Conservation (phyloP, 2,888 invertebrate genomes). For the Sinopyrophorus schimmeli region DNA sequence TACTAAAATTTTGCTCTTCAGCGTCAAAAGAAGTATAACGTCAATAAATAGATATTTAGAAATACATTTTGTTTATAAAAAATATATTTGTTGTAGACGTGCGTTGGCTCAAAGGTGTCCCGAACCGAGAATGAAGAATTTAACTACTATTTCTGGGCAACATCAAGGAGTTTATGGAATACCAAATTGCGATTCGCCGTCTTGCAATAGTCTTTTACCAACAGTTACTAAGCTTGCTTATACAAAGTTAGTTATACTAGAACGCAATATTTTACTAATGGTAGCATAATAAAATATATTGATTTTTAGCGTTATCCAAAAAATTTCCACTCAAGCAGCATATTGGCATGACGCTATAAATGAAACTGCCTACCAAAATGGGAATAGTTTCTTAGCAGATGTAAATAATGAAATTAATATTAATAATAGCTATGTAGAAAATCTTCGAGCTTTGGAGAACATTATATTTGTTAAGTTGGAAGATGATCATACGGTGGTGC, state of each 20-base stretch:
- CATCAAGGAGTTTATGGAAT: constrained; percentile 96
- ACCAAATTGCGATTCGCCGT: constrained; percentile 80
- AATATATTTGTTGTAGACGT: constrained; percentile 79
- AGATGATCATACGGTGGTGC: constrained; percentile 89
- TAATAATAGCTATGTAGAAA: constrained; percentile 74
- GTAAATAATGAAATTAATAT: constrained; percentile 85
- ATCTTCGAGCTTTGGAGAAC: constrained; percentile 75
- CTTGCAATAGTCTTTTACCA: constrained; percentile 61
- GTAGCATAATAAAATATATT: too few relatives aligned
- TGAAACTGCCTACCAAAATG: constrained; percentile 72
- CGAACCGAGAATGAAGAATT: constrained; percentile 75
- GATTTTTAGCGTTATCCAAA: constrained; percentile 72
- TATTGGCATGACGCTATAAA: constrained; percentile 98
- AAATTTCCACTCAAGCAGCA: constrained; percentile 84
- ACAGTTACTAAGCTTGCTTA: constrained; percentile 9
- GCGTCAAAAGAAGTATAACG: too few relatives aligned
- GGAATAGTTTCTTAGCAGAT: constrained; percentile 88
- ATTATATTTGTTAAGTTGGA: constrained; percentile 90
- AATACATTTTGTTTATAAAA: too few relatives aligned
- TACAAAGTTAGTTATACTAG: too few relatives aligned
- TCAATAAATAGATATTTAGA: constrained; percentile 1
- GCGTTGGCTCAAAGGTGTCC: constrained; percentile 93
- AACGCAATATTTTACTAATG: too few relatives aligned
- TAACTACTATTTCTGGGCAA: constrained; percentile 95
- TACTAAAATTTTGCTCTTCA: too few relatives aligned